Conservation (phyloP, 1,140 invertebrate species). For the Euwallacea fornicatus region DNA sequence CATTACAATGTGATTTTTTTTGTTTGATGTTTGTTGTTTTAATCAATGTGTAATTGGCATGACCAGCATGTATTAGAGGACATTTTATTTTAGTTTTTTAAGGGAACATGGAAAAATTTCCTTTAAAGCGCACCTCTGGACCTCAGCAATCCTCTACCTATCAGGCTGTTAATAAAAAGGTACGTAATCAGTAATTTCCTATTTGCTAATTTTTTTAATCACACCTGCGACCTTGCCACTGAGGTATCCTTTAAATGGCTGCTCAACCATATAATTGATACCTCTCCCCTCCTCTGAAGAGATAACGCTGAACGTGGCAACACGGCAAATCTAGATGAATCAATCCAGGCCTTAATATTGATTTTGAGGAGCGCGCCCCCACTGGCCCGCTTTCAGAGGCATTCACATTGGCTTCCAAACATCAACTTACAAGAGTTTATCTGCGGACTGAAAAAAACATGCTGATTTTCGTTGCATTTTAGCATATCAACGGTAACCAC, state of each 20-base stretch:
- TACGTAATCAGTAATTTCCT: background rate
- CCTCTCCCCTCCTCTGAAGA: too few species aligned
- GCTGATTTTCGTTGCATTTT: background rate
- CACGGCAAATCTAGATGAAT: too few species aligned
- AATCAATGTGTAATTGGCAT: too few species aligned
- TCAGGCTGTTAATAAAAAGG: conserved; percentile 26
- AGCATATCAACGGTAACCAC: conserved; percentile 37
- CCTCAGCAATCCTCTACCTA: conserved; percentile 17
- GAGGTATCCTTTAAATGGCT: too few species aligned
- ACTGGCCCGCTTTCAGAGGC: background rate
- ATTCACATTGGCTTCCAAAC: background rate
- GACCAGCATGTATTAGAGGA: too few species aligned
- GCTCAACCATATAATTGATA: too few species aligned
- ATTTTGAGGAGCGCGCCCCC: conserved; percentile 5
- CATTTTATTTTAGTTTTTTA: conserved; percentile 16
- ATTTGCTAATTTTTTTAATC: too few species aligned
- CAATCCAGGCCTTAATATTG: conserved; percentile 14
- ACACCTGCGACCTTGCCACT: too few species aligned
- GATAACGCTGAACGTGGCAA: background rate
- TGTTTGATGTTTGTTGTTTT: too few species aligned
- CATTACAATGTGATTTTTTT: too few species aligned
- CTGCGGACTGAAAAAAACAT: background rate
- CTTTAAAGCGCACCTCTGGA: conserved; percentile 25
- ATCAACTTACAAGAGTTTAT: background rate
- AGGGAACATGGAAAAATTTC: conserved; percentile 33